Base-by-base conservation (phyloP, 2,888 invertebrate genomes). In the Thereva nobilitata region DNA sequence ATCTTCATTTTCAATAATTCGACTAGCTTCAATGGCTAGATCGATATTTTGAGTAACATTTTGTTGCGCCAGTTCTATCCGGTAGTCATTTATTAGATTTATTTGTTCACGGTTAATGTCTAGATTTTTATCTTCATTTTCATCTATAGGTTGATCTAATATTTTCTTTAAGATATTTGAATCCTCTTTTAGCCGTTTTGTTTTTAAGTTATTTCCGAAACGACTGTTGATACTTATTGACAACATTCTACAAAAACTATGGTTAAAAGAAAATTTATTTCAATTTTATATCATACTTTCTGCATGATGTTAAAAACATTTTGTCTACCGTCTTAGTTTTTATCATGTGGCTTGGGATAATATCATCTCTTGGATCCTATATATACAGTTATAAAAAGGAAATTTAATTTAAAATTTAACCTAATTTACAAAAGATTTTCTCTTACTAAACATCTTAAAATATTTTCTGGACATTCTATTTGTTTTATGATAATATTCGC, bases 391-490 rank as follows among this genome's bases (percentile, higher is more conserved):
- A 23, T 23, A 10, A 49, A 10, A 12, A n/a, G n/a, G n/a, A n/a
- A n/a, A n/a, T n/a, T n/a, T n/a, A n/a, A 23, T 34, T 10, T 34
- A 5, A 6, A 52, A 35, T 9, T 9, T 9, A 35, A 53, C 8
- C n/a, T n/a, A n/a, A n/a, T 37, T 9, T 53, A 35, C n/a, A 10
- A 9, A n/a, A 40, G 6, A 5, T 23, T 23, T 23, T 23, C 41
- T n/a, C 63, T 42, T 63, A 63, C 63, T 35, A 42, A 8, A 63
- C 63, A 63, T 6, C 63, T 23, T 34, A 52, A 9, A n/a, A 34
- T 42, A 7, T 7, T 10, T 4, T 23, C 23, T 23, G 4, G 9
- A 38, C 3, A 4, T 6, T 38, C n/a, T 4, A 10, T 5, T n/a
- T 54, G 53, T 45, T 52, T 7, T 8, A 47, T 4, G 2, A 54